A percentile compares a stretch with the other conserved stretches of the same genome.
These are phyloP conservation scores for Diloba caeruleocephala DNA, from an alignment of 2,888 invertebrate species.

Conservation along the genomic window DNA sequence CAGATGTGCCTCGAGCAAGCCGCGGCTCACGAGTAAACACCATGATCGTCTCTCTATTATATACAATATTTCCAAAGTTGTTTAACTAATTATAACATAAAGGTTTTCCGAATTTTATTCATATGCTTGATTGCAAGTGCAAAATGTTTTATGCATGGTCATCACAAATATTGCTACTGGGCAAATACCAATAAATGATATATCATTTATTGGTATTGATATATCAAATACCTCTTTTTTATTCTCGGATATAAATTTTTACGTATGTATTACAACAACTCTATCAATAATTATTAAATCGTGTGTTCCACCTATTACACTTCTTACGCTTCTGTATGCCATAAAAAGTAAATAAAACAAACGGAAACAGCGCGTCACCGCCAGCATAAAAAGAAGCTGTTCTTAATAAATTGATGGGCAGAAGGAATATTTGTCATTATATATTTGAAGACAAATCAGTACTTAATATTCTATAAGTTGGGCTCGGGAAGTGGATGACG, in stretches of 20 bases:
- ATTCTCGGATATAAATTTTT: too few species aligned
- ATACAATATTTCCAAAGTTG: slow-evolving; percentile 14
- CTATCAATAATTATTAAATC: slow-evolving; percentile 36
- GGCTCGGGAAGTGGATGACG: slow-evolving; percentile 66
- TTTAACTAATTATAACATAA: slow-evolving; percentile 5
- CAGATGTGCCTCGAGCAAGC: slow-evolving; percentile 63
- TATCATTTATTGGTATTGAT: slow-evolving; percentile 4
- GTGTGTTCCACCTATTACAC: slow-evolving; percentile 34
- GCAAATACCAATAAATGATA: slow-evolving; percentile 17
- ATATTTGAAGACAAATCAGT: slow-evolving; percentile 38
- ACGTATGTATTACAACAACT: slow-evolving; percentile 20
- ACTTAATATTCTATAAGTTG: slow-evolving; percentile 57
- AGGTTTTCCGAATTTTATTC: background rate
- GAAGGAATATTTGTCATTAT: slow-evolving; percentile 30
- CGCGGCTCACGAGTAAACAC: slow-evolving; percentile 45
- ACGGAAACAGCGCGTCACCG: slow-evolving; percentile 29
- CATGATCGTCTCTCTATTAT: slow-evolving; percentile 28
- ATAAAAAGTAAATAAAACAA: slow-evolving; percentile 34
- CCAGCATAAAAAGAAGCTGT: slow-evolving; percentile 24
- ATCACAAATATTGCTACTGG: too few species aligned
- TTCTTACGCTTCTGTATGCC: slow-evolving; percentile 26
- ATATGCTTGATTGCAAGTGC: too few species aligned
- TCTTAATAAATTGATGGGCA: slow-evolving; percentile 13
- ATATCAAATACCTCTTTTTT: slow-evolving; percentile 11
- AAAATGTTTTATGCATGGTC: background rate